Conservation (phyloP, 2,888 invertebrate genomes). For the Leptogaster cylindrica region DNA sequence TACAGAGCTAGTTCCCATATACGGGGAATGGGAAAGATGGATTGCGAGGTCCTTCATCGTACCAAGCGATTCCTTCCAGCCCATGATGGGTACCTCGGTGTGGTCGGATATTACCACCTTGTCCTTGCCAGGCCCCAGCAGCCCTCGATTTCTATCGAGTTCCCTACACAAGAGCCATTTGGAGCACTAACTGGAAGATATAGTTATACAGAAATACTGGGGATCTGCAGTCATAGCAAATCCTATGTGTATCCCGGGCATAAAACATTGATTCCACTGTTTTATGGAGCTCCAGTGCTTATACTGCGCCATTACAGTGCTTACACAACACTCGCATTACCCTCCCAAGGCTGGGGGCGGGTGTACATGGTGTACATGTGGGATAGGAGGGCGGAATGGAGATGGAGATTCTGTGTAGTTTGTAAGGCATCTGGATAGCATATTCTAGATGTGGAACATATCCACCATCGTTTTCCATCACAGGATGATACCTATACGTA, state of each 20-base stretch:
- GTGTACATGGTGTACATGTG: background rate
- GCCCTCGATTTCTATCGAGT: slow-evolving; percentile 32
- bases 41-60: slow-evolving; percentile 5
- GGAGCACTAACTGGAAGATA: slow-evolving; percentile 14
- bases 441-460: slow-evolving; percentile 36
- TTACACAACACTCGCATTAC: slow-evolving; percentile 42
- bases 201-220: background rate
- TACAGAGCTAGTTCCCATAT: slow-evolving; percentile 39
- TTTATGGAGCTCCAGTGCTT: slow-evolving; percentile 41
- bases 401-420: background rate
- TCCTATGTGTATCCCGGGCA: slow-evolving; percentile 17
- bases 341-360: background rate
- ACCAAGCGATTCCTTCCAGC: slow-evolving; percentile 19
- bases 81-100: slow-evolving; percentile 21
- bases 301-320: slow-evolving; percentile 44
- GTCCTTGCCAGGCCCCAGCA: slow-evolving; percentile 7
- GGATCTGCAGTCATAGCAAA: slow-evolving; percentile 1
- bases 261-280: slow-evolving; percentile 43
- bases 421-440: slow-evolving; percentile 12
- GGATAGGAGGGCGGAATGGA: background rate
- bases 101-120: slow-evolving; percentile 34
- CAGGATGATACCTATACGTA: slow-evolving; percentile 1
- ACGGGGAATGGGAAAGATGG: background rate
- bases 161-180: slow-evolving; percentile 36
- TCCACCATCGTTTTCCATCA: slow-evolving; percentile 6